phyloP scores from a whole-genome alignment of 2,888 invertebrate genomes.

The Amblyjoppa fuscipennis region DNA sequence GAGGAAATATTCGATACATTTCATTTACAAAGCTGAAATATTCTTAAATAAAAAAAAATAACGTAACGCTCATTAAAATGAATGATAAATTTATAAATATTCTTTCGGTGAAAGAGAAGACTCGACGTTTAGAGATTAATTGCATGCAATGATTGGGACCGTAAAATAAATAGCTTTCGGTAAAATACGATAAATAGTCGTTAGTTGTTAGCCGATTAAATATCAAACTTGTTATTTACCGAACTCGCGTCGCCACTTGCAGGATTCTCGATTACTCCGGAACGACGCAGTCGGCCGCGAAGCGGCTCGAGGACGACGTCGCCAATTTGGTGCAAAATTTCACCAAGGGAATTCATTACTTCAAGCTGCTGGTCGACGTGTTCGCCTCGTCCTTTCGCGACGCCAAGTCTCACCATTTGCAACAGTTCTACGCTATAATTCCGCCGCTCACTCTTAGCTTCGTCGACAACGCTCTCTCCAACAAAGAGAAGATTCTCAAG shows the following conservation, averaged over 20 bases:
- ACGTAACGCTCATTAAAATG: no score
- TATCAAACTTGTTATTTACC: no score
- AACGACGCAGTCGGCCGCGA: slow-evolving; percentile 89
- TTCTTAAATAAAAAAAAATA: no score
- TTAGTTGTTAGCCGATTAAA: no score
- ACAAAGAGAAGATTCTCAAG: slow-evolving; percentile 97
- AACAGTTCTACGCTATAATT: slow-evolving; percentile 96
- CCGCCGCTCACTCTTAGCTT: slow-evolving; percentile 98
- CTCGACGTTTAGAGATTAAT: no score
- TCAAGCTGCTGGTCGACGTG: slow-evolving; percentile 95
- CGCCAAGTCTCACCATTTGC: slow-evolving; percentile 93
- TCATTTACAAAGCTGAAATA: no score
- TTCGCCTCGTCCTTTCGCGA: slow-evolving; percentile 96
- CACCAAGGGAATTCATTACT: slow-evolving; percentile 95
- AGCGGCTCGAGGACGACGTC: slow-evolving; percentile 92
- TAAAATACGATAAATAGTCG: no score
- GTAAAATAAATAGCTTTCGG: no score
- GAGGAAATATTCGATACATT: no score
- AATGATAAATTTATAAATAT: no score
- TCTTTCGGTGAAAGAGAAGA: no score
- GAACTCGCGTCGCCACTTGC: slow-evolving; percentile 81
- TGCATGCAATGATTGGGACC: no score
- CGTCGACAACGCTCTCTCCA: slow-evolving; percentile 96
- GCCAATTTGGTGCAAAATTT: slow-evolving; percentile 93
- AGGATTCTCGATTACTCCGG: slow-evolving; percentile 87